These are phyloP conservation scores for Gortyna flavago DNA, from an alignment of 2,888 invertebrate genomes.

Conservation along the genomic window DNA sequence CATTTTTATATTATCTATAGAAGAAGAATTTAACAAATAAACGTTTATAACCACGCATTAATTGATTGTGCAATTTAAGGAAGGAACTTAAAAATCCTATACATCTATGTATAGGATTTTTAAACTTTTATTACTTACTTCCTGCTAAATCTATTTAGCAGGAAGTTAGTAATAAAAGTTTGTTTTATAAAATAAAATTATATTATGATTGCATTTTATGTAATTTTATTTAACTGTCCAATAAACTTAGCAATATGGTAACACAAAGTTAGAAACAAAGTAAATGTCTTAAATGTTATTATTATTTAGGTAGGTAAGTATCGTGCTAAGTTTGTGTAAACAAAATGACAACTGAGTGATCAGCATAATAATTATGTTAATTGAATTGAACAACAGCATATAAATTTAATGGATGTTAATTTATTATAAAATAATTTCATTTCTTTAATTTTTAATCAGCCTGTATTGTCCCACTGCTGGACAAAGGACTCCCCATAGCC, in stretches of 20 bases:
- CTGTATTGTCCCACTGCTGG: background rate
- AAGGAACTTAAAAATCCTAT: constrained; percentile 3
- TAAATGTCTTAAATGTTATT: background rate
- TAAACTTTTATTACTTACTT: too few species aligned
- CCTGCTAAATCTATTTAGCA: too few species aligned
- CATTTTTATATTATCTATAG: too few species aligned
- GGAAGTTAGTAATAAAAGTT: too few species aligned
- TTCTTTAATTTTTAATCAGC: background rate
- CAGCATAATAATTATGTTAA: background rate
- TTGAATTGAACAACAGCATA: background rate
- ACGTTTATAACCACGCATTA: background rate
- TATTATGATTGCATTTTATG: background rate
- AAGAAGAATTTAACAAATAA: background rate
- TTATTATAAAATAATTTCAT: background rate
- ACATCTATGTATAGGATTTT: too few species aligned
- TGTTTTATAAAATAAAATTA: too few species aligned
- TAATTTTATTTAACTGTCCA: background rate
- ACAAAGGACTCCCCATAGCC: background rate
- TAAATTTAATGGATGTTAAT: background rate
- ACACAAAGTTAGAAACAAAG: background rate
- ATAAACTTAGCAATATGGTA: background rate
- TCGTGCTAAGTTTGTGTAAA: background rate
- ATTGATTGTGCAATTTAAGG: background rate
- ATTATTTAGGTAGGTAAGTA: background rate
- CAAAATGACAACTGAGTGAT: constrained; percentile 1